These are phyloP conservation scores for Anarhynchus alexandrinus DNA, from an alignment of 2,113 vertebrate species.

Conservation along the genomic window DNA sequence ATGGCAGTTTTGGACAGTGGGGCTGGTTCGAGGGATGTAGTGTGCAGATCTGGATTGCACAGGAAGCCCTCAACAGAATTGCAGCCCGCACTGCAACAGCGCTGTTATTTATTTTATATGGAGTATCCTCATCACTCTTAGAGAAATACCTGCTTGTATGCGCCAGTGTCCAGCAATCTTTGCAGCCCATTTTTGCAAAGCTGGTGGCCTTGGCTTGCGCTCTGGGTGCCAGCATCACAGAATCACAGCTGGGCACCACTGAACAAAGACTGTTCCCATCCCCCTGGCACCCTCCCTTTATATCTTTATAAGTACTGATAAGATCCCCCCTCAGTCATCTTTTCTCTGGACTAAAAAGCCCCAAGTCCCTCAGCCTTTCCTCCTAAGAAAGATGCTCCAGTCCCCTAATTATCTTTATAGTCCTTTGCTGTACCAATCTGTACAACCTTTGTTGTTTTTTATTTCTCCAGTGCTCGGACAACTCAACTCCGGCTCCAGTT, in stretches of 20 bases:
- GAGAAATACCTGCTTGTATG: not conserved
- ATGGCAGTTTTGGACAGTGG: not conserved
- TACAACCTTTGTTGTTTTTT: not conserved
- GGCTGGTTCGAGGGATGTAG: not conserved
- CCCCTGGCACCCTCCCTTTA: no score
- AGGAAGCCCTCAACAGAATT: not conserved
- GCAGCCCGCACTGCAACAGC: not conserved
- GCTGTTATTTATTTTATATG: not conserved
- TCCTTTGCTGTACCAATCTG: no score
- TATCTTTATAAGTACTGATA: no score
- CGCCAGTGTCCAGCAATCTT: not conserved
- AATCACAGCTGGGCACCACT: no score
- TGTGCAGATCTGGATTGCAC: not conserved
- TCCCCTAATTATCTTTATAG: no score
- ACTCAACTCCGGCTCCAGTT: no score
- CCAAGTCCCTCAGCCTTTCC: no score
- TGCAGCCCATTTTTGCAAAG: not conserved
- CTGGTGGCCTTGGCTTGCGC: not conserved
- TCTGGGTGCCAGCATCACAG: not conserved
- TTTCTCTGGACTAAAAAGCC: no score
- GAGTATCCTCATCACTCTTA: not conserved
- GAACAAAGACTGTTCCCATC: no score
- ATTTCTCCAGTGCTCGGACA: not conserved
- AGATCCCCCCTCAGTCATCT: no score
- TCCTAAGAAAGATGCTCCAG: no score